phyloP scores from a whole-genome alignment of 2,797 vertebrate genomes.

The Sebastes trivittatus region DNA sequence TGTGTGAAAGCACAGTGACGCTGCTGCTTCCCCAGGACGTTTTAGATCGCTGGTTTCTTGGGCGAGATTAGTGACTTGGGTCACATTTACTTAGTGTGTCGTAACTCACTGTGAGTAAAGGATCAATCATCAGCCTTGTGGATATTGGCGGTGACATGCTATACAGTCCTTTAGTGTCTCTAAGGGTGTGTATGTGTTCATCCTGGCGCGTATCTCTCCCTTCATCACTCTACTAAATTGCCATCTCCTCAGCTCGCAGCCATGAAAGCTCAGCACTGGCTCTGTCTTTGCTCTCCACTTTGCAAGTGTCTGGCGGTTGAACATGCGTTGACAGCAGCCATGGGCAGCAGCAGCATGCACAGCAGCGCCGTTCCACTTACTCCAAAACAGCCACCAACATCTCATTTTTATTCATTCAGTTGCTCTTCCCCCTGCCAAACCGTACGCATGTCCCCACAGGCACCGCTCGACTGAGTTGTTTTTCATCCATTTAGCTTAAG shows the following conservation, averaged over 20 bases:
- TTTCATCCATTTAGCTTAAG: conserved; percentile 36
- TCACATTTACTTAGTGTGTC: conserved; percentile 12
- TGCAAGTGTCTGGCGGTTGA: conserved; percentile 17
- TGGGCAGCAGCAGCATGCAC: conserved; percentile 25
- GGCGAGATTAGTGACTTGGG: neutral
- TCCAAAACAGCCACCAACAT: conserved; percentile 34
- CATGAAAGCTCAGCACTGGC: neutral
- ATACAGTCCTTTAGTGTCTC: neutral
- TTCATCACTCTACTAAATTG: conserved; percentile 11
- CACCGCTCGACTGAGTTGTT: conserved; percentile 2
- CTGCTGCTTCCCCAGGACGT: neutral
- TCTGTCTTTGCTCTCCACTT: conserved; percentile 37
- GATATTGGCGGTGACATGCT: conserved; percentile 16
- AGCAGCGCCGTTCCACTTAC: conserved; percentile 29
- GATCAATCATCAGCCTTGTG: neutral
- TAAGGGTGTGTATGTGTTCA: neutral
- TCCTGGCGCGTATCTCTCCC: neutral
- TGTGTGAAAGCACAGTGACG: neutral
- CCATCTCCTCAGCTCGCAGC: conserved; percentile 13
- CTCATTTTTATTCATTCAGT: conserved; percentile 40
- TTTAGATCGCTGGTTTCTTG: neutral
- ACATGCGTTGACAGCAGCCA: conserved; percentile 37
- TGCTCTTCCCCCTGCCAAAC: conserved; percentile 15
- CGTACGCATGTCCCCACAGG: neutral
- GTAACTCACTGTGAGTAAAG: neutral